Evolutionary conservation across 37 sponge, comb jelly and placozoan genomes (phyloP), one percentile per base, ranked within the genome.

Genomic region (Cliona cf. orientalis): DNA sequence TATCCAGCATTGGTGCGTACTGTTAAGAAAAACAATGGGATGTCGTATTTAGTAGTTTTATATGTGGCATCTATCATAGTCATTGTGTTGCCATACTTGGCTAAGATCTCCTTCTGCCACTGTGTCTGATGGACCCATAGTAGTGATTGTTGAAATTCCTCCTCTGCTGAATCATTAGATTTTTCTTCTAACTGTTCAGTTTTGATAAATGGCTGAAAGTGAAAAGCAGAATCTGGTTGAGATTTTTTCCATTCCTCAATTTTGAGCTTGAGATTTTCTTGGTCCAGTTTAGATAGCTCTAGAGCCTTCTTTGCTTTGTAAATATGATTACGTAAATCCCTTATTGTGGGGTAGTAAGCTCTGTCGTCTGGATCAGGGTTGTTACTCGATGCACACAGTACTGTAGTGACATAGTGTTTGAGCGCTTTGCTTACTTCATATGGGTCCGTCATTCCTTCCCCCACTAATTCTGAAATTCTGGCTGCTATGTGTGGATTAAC

Each of bases 51-150:
- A 1, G 69, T 84, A 7, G 85, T 84, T 25, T 68, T 65, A 38
- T 84, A 84, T 53, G 58, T 84, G 12, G 85, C 85, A 66, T 84
- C 70, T 34, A 84, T 34, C 26, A 84, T 43, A n/a, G 39, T 55
- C 12, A 75, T 68, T 26, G 65, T 72, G 58, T 74, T 75, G 34
- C 76, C 85, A 53, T 84, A 84, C 5, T 43, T 29, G 28, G 21
- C 76, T 32, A 84, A 62, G 34, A 84, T 34, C 5, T 75, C 41
- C 43, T 75, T 34, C 45, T 84, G 85, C 85, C 85, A 84, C 32
- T 66, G 35, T 46, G 76, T 29, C 33, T 84, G 85, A 70, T 84
- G 76, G 28, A 84, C 77, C 42, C 53, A 37, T 46, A 84, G 23
- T 7, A 84, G 69, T 40, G 68, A n/a, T 34, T 79, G 71, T 45